Evolutionary conservation across 2,113 vertebrate species (phyloP).

Genomic region (Ginglymostoma cirratum): DNA sequence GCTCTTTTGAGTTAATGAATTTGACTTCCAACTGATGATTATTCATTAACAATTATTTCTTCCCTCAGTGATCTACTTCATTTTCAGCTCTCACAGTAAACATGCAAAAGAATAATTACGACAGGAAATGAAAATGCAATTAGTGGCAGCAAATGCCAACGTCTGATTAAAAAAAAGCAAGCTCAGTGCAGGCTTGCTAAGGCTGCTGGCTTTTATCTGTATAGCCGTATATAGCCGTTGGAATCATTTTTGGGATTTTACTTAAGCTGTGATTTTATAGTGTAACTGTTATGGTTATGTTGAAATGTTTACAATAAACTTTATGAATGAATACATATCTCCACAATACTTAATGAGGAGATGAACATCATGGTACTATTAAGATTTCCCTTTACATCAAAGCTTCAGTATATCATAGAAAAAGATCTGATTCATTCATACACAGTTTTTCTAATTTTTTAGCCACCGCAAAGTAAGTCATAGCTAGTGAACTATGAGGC

Average conservation of each 20-base stretch:
- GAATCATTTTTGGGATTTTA: slow-evolving; percentile 42
- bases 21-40: slow-evolving; percentile 76
- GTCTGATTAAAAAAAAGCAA: slow-evolving; percentile 62
- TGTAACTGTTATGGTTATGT: not conserved
- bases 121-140: slow-evolving; percentile 72
- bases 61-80: slow-evolving; percentile 68
- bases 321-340: not conserved
- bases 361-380: not conserved
- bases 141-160: slow-evolving; percentile 70
- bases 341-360: not conserved
- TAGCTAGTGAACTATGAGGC: not conserved
- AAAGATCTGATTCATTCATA: not conserved
- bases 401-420: not conserved
- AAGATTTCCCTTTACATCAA: not conserved
- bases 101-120: slow-evolving; percentile 71
- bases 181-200: slow-evolving; percentile 45
- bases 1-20: slow-evolving; percentile 81
- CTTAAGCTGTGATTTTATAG: not conserved
- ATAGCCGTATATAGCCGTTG: slow-evolving; percentile 47
- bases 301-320: not conserved
- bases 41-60: slow-evolving; percentile 80
- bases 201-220: slow-evolving; percentile 51
- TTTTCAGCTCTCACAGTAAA: slow-evolving; percentile 71
- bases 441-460: not conserved
- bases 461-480: not conserved